Evolutionary conservation across 2,113 vertebrate genomes (phyloP).

Genomic region (Anser cygnoides): DNA sequence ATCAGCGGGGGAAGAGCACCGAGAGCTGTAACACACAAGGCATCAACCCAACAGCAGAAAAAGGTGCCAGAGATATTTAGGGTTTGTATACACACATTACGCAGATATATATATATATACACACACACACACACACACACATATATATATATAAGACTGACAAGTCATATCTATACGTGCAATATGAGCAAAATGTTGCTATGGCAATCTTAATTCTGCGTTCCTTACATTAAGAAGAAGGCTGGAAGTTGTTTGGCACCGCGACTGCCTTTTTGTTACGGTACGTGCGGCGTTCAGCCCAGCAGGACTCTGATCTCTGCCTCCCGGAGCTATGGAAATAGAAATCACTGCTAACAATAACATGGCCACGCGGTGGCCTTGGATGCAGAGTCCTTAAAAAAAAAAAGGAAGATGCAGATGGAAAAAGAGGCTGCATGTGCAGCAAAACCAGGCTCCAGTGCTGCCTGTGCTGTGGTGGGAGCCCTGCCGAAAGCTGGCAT

Average conservation of each 20-base stretch:
- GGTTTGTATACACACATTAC: not conserved
- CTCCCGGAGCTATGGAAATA: constrained; percentile 17
- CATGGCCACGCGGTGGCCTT: not conserved
- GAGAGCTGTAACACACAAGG: too few relatives aligned
- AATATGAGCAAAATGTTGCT: constrained; percentile 28
- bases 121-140: not conserved
- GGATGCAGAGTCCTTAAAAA: not conserved
- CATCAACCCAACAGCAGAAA: not conserved
- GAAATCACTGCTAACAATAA: constrained; percentile 15
- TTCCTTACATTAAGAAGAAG: constrained; percentile 24
- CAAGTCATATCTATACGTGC: not conserved
- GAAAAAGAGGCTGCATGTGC: not conserved
- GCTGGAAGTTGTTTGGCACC: constrained; percentile 34
- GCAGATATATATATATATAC: not conserved
- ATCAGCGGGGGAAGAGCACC: too few relatives aligned
- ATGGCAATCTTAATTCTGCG: constrained; percentile 60
- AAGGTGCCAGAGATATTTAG: constrained; percentile 18
- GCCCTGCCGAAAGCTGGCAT: not conserved
- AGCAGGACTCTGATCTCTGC: constrained; percentile 12
- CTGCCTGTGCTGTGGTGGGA: not conserved
- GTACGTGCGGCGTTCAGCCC: constrained; percentile 23
- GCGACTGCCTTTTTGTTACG: constrained; percentile 27
- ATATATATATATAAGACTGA: not conserved
- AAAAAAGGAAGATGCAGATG: not conserved
- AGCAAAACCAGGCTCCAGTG: not conserved